Evolutionary conservation across 2,888 invertebrate genomes (phyloP), one percentile per base, ranked within the genome.

Genomic region (Macaria liturata): DNA sequence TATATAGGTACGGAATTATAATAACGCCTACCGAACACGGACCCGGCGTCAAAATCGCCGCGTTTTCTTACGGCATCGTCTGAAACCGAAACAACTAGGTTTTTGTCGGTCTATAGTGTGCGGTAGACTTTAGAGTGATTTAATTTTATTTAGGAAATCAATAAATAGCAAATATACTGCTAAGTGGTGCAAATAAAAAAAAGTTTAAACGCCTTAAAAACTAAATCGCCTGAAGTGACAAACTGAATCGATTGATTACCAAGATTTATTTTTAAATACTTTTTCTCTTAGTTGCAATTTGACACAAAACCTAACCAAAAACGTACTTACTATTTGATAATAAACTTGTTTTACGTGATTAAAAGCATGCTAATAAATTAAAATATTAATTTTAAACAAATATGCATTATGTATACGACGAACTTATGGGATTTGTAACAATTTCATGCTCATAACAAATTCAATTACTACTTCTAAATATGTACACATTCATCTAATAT

Each of bases 21-120:
- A 9, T 59, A 59, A 49, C 55, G 51, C 59, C 59, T 60, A 62
- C 59, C 56, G 58, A 54, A 55, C 55, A 62, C 52, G 49, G 56
- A 59, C 47, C 49, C 56, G 43, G 57, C 57, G 46, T 61, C 57
- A 57, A 57, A 55, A 48, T 60, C 55, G 49, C 46, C 49, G 55
- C 59, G 55, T 53, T 60, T 60, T 52, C 52, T 55, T 52, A 52
- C 59, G 55, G 49, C 55, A 47, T 52, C 46, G 55, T 60, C 59
- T 60, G 59, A 60, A 60, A 60, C 54, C 52, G 52, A 60, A 60
- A 55, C 55, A 55, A 9, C 52, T 52, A 48, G 55, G 55, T 60
- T 55, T 60, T 60, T 51, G 52, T 48, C 49, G 59, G 55, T 49
- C 52, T 47, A 60, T 56, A 31, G 59, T 60, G 59, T 60, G 59